Evolutionary conservation across 2,888 invertebrate genomes (phyloP).

Genomic region (Pomacea canaliculata): DNA sequence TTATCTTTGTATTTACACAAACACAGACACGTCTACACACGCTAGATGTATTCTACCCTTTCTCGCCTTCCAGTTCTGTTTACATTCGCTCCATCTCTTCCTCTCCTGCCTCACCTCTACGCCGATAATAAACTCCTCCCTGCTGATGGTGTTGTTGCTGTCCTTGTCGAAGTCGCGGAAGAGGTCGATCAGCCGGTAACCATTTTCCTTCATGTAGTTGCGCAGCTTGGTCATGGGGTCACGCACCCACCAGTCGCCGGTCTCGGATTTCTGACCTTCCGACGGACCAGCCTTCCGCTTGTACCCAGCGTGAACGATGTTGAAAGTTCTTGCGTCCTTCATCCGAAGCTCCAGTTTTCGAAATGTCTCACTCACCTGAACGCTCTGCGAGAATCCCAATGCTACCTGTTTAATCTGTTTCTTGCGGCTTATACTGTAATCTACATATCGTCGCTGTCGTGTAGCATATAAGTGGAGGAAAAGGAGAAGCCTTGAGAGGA

Average conservation of each 20-base stretch:
- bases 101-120: constrained; percentile 44
- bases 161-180: constrained; percentile 65
- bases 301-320: constrained; percentile 55
- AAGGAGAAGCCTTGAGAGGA: too few relatives aligned
- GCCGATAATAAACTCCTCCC: constrained; percentile 56
- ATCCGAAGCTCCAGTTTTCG: constrained; percentile 47
- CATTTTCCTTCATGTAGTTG: constrained; percentile 45
- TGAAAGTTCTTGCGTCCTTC: constrained; percentile 42
- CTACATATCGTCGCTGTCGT: too few relatives aligned
- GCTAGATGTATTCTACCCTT: too few relatives aligned
- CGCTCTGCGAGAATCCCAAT: constrained; percentile 42
- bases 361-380: constrained; percentile 58
- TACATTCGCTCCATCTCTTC: too few relatives aligned
- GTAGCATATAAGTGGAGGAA: too few relatives aligned
- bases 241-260: constrained; percentile 41
- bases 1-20: too few relatives aligned
- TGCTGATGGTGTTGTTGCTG: constrained; percentile 50
- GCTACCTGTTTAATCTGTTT: too few relatives aligned
- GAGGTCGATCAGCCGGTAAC: constrained; percentile 61
- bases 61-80: too few relatives aligned
- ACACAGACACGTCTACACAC: too few relatives aligned
- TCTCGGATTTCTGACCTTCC: constrained; percentile 28
- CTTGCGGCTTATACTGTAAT: too few relatives aligned
- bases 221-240: constrained; percentile 62
- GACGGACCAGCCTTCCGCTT: constrained; percentile 23